phyloP scores from a whole-genome alignment of 2,888 invertebrate species.

The Corbicula japonica region DNA sequence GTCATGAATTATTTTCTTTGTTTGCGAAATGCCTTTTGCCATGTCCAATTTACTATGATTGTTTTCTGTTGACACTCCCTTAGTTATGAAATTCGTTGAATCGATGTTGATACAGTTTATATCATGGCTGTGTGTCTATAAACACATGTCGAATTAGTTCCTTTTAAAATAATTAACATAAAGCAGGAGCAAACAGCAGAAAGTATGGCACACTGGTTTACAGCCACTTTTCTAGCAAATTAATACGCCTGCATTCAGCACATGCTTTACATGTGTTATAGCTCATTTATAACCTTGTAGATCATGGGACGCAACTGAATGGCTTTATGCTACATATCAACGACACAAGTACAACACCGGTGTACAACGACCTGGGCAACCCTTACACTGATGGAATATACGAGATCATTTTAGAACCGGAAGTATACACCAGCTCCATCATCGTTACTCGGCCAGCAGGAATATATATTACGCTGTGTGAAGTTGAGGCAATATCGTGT shows the following conservation, averaged over 20 bases:
- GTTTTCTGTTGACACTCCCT: no score
- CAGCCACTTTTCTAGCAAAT: neutral
- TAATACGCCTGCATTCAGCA: neutral
- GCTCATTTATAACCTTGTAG: neutral
- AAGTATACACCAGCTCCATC: constrained; percentile 9
- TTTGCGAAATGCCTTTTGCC: no score
- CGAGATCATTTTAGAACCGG: constrained; percentile 21
- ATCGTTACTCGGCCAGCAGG: constrained; percentile 18
- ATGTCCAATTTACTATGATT: no score
- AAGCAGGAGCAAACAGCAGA: neutral
- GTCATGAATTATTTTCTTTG: no score
- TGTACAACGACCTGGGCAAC: constrained; percentile 7
- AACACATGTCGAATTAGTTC: no score
- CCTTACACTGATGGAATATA: constrained; percentile 11
- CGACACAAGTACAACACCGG: constrained; percentile 1
- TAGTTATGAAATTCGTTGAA: neutral
- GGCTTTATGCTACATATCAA: constrained; percentile 21
- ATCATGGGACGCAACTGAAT: constrained; percentile 21
- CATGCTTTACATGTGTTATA: neutral
- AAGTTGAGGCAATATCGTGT: constrained; percentile 26
- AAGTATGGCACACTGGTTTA: neutral
- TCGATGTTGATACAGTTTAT: no score
- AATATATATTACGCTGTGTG: constrained; percentile 18
- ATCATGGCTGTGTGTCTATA: no score
- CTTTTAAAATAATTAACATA: neutral